phyloP scores from a whole-genome alignment of 2,797 vertebrate species.

The Sebastes jordani region DNA sequence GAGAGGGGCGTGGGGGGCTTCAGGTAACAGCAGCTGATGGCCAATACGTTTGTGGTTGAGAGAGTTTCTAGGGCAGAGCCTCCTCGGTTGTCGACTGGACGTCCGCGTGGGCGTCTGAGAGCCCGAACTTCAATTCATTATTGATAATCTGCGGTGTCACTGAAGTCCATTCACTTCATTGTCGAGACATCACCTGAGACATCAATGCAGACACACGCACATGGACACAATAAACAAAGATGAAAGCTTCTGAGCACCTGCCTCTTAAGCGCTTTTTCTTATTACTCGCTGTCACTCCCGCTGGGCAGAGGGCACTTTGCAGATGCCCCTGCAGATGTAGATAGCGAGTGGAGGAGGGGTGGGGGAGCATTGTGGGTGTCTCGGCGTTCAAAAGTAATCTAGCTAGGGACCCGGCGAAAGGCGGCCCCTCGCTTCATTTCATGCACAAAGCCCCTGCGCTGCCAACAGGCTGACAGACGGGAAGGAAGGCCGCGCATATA shows the following conservation, averaged over 20 bases:
- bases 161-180: conserved; percentile 64
- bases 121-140: conserved; percentile 67
- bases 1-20: background rate
- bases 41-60: conserved; percentile 65
- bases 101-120: conserved; percentile 35
- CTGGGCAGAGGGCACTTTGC: conserved; percentile 62
- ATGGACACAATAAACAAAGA: conserved; percentile 51
- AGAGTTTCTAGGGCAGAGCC: conserved; percentile 65
- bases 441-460: conserved; percentile 55
- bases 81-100: conserved; percentile 48
- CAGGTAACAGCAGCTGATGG: conserved; percentile 58
- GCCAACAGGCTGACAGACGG: conserved; percentile 58
- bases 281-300: conserved; percentile 63
- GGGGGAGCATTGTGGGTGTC: conserved; percentile 49
- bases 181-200: conserved; percentile 69
- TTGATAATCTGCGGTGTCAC: conserved; percentile 68
- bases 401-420: conserved; percentile 39
- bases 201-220: conserved; percentile 13
- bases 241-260: conserved; percentile 52
- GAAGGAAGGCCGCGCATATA: conserved; percentile 28
- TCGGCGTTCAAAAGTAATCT: conserved; percentile 65
- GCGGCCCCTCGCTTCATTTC: conserved; percentile 48
- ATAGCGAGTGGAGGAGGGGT: conserved; percentile 32
- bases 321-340: conserved; percentile 68
- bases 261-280: conserved; percentile 60